Conservation (phyloP, 2,113 vertebrate genomes). For the Coracopsis vasa region DNA sequence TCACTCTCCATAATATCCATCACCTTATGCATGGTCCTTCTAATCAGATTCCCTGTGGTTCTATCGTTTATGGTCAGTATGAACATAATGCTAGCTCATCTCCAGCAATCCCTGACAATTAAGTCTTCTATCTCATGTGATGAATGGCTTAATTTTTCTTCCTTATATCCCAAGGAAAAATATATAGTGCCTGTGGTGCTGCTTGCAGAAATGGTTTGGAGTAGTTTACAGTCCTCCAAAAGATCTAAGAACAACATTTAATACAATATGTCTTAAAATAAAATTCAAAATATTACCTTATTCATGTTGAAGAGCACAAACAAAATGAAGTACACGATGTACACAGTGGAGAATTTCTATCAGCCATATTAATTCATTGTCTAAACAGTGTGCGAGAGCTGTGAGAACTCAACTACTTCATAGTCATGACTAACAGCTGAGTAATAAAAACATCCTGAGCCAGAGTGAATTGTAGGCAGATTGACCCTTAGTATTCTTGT, state of each 20-base stretch:
- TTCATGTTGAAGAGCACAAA: neutral
- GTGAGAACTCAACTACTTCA: neutral
- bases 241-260: neutral
- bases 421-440: neutral
- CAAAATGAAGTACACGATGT: neutral
- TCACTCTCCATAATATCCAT: neutral
- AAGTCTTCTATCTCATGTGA: neutral
- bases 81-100: neutral
- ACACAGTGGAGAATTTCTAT: neutral
- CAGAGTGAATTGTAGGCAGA: neutral
- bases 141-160: slow-evolving; percentile 1
- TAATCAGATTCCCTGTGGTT: neutral
- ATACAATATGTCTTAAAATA: neutral
- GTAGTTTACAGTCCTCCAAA: neutral
- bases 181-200: neutral
- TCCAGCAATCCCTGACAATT: slow-evolving; percentile 9
- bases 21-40: neutral
- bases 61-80: neutral
- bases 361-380: neutral
- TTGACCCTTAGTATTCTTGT: neutral
- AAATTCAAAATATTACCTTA: neutral
- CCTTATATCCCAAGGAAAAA: neutral
- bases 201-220: neutral
- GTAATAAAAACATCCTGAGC: neutral
- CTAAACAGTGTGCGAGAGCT: neutral